phyloP scores from a whole-genome alignment of 2,113 vertebrate genomes.

The Sorex araneus region DNA sequence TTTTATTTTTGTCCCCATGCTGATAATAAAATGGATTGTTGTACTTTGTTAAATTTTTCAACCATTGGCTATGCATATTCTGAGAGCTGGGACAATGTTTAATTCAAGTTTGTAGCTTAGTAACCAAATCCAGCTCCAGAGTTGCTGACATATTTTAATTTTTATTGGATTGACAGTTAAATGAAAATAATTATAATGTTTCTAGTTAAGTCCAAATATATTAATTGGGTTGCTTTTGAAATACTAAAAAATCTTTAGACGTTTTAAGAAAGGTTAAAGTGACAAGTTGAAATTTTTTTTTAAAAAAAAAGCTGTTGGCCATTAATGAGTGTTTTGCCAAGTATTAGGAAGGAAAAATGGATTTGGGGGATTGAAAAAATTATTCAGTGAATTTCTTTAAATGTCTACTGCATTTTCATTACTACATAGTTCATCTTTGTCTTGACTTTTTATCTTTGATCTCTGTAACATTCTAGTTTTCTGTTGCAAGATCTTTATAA shows the following conservation, averaged over 20 bases:
- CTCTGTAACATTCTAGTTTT: neutral
- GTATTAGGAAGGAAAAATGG: neutral
- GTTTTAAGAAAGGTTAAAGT: slow-evolving; percentile 11
- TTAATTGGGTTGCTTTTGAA: neutral
- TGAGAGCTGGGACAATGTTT: neutral
- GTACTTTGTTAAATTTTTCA: neutral
- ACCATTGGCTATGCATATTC: neutral
- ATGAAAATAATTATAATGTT: slow-evolving; percentile 28
- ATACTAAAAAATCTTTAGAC: neutral
- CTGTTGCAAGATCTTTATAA: too few relatives aligned
- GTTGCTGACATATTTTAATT: neutral
- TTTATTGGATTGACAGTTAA: slow-evolving; percentile 16
- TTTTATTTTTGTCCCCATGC: neutral
- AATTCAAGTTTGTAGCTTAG: neutral
- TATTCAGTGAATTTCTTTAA: neutral
- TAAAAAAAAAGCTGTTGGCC: neutral
- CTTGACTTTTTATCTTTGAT: neutral
- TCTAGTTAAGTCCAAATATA: neutral
- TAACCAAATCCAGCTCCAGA: neutral
- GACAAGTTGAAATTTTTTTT: neutral
- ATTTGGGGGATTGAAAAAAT: neutral
- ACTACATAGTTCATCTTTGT: slow-evolving; percentile 30
- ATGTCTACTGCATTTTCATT: neutral
- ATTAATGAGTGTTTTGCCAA: neutral
- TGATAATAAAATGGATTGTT: neutral